phyloP scores from a whole-genome alignment of 2,888 invertebrate species.

The Diaprepes abbreviatus region DNA sequence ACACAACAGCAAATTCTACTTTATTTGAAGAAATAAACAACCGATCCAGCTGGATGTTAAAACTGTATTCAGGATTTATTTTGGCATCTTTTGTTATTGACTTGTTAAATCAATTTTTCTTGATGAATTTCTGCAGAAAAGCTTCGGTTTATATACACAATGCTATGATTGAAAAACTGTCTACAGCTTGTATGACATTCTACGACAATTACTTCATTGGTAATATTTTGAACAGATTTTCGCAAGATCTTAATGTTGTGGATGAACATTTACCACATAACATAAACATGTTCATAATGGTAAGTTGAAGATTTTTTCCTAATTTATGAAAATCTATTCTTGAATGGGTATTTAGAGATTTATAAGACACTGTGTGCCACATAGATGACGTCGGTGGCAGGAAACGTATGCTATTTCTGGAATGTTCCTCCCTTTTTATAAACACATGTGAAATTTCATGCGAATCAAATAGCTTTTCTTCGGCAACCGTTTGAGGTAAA shows the following conservation, averaged over 20 bases:
- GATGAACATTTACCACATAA: slow-evolving; percentile 56
- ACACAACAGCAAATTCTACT: slow-evolving; percentile 22
- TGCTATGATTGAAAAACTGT: slow-evolving; percentile 71
- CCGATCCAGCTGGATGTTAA: slow-evolving; percentile 49
- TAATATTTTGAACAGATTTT: slow-evolving; percentile 73
- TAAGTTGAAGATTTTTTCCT: no score
- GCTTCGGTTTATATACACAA: slow-evolving; percentile 66
- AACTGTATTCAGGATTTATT: slow-evolving; percentile 57
- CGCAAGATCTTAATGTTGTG: no score
- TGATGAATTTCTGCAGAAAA: slow-evolving; percentile 52
- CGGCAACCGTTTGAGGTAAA: no score
- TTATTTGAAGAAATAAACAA: slow-evolving; percentile 4
- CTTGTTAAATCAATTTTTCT: slow-evolving; percentile 54
- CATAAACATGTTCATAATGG: slow-evolving; percentile 49
- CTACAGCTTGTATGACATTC: slow-evolving; percentile 70
- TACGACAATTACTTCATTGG: slow-evolving; percentile 63
- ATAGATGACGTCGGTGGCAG: no score
- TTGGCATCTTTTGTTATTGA: slow-evolving; percentile 54
- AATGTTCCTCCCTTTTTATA: no score
- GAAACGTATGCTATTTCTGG: no score
- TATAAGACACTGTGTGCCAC: no score
- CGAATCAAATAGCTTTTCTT: no score
- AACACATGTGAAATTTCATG: no score
- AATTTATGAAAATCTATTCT: no score
- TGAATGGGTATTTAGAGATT: no score